Evolutionary conservation across 2,888 invertebrate species (phyloP).

Genomic region (Nemurella pictetii): DNA sequence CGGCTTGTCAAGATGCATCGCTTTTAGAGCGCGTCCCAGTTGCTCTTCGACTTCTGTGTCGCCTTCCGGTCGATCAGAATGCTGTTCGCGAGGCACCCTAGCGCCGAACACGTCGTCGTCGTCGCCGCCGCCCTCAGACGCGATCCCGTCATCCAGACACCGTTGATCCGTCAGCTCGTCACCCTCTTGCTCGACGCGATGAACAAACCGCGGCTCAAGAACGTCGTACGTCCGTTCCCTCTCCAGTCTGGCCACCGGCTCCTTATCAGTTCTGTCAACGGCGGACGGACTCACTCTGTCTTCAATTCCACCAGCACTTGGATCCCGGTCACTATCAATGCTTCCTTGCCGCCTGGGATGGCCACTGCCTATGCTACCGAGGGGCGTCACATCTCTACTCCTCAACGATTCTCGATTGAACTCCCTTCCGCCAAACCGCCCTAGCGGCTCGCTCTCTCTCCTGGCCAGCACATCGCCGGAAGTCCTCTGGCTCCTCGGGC

Average conservation of each 20-base stretch:
- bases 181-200: neutral
- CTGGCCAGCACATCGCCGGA: neutral
- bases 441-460: neutral
- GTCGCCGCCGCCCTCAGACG: neutral
- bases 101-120: neutral
- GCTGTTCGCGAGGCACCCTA: neutral
- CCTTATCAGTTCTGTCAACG: neutral
- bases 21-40: neutral
- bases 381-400: neutral
- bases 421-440: neutral
- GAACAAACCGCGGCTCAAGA: neutral
- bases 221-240: neutral
- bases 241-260: neutral
- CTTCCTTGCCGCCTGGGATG: neutral
- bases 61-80: neutral
- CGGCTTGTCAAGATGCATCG: neutral
- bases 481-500: neutral
- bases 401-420: neutral
- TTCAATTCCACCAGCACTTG: too few relatives aligned
- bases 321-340: neutral
- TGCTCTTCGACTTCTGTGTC: neutral
- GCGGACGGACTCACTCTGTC: neutral
- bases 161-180: neutral
- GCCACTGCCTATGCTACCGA: neutral
- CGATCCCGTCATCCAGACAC: neutral